phyloP scores from a whole-genome alignment of 2,888 invertebrate species.

The Acanthosoma haemorrhoidale region DNA sequence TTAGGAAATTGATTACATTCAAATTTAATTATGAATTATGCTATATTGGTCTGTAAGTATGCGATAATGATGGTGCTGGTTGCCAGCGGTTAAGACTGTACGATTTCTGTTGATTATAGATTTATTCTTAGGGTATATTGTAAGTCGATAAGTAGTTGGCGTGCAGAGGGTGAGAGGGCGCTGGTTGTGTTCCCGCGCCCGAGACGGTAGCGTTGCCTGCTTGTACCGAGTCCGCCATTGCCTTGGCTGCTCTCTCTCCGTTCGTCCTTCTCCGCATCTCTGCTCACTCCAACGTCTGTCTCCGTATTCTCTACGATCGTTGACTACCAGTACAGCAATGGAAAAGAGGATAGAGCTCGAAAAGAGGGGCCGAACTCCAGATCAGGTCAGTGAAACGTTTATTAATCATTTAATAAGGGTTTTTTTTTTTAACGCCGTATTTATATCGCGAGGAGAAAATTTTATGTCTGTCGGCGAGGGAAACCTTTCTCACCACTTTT shows the following conservation, averaged over 20 bases:
- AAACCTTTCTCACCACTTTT: neutral
- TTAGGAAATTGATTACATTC: too few species aligned
- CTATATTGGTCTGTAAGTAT: too few species aligned
- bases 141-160: slow-evolving; percentile 21
- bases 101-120: slow-evolving; percentile 18
- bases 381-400: slow-evolving; percentile 67
- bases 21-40: too few species aligned
- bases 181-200: slow-evolving; percentile 20
- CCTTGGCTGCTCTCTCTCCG: neutral
- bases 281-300: slow-evolving; percentile 26
- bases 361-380: slow-evolving; percentile 82
- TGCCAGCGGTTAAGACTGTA: neutral
- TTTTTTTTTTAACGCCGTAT: too few species aligned
- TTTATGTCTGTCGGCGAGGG: too few species aligned
- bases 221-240: slow-evolving; percentile 21
- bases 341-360: slow-evolving; percentile 94
- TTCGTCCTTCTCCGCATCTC: neutral
- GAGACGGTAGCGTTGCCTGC: slow-evolving; percentile 6
- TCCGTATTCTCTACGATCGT: neutral
- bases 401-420: neutral
- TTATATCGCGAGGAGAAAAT: too few species aligned
- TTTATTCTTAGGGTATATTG: slow-evolving; percentile 11
- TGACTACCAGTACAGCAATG: slow-evolving; percentile 55
- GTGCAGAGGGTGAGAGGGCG: neutral
- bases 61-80: too few species aligned